These are phyloP conservation scores for Crypturellus tataupa DNA, from an alignment of 2,797 vertebrate species.

Conservation along the genomic window DNA sequence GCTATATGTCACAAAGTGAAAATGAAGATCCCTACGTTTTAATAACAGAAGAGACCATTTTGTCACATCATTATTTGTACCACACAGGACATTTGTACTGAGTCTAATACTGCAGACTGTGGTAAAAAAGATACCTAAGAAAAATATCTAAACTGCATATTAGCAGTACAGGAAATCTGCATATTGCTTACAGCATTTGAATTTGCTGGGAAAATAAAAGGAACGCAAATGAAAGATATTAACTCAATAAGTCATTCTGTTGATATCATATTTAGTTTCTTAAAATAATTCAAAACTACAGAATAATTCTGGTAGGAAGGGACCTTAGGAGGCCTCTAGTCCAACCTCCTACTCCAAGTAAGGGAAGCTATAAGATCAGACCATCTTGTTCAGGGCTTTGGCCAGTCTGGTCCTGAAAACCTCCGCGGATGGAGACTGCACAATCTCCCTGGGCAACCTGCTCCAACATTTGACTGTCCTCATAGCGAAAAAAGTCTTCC, in stretches of 20 bases:
- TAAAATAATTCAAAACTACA: background rate
- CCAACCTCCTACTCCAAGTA: background rate
- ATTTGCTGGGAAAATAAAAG: background rate
- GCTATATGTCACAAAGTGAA: background rate
- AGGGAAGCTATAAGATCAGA: background rate
- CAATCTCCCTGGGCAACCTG: background rate
- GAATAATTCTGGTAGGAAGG: background rate
- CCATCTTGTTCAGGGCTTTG: background rate
- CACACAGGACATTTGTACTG: background rate
- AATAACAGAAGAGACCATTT: background rate
- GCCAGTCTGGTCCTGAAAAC: background rate
- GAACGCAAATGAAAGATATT: background rate
- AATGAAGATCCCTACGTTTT: background rate
- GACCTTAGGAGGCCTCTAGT: background rate
- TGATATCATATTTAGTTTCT: background rate
- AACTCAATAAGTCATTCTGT: background rate
- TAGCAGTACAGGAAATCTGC: background rate
- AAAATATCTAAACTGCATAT: background rate
- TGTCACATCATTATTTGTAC: background rate
- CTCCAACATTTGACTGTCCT: background rate
- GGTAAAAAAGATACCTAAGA: background rate
- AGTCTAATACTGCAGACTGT: background rate
- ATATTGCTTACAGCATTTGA: background rate
- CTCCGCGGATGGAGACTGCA: background rate
- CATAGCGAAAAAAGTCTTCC: background rate